These are phyloP conservation scores for Epinotia brunnichana DNA, from an alignment of 2,888 invertebrate genomes.

Conservation along the genomic window DNA sequence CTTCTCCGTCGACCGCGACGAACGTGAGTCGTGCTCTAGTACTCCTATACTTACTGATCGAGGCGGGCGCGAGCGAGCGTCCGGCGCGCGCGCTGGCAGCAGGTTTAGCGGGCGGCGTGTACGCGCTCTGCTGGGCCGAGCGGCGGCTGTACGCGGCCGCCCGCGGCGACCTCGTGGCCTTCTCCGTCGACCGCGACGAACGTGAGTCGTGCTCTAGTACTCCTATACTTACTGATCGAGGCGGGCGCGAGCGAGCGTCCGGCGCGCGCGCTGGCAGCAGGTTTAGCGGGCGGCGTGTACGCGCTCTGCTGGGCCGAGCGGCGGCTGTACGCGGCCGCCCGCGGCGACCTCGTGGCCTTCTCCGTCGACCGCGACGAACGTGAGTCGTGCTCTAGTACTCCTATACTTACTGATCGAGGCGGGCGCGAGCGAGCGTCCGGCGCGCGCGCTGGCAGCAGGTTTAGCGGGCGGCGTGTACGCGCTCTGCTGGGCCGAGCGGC, in stretches of 20 bases:
- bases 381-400: too few species aligned
- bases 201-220: too few species aligned
- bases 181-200: constrained; percentile 72
- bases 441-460: constrained; percentile 67
- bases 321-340: constrained; percentile 86
- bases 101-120: constrained; percentile 72
- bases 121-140: constrained; percentile 86
- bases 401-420: constrained; percentile 77
- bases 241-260: constrained; percentile 76
- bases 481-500: constrained; percentile 84
- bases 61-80: constrained; percentile 75
- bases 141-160: constrained; percentile 85
- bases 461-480: constrained; percentile 79
- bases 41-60: constrained; percentile 73
- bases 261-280: constrained; percentile 72
- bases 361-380: constrained; percentile 66
- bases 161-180: constrained; percentile 83
- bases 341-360: constrained; percentile 84
- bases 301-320: constrained; percentile 85
- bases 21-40: constrained; percentile 45
- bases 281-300: constrained; percentile 77
- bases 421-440: constrained; percentile 77
- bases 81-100: constrained; percentile 77
- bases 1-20: constrained; percentile 74
- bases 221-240: too few species aligned